phyloP scores from a whole-genome alignment of 2,888 invertebrate genomes.

The Parthenolecanium corni region DNA sequence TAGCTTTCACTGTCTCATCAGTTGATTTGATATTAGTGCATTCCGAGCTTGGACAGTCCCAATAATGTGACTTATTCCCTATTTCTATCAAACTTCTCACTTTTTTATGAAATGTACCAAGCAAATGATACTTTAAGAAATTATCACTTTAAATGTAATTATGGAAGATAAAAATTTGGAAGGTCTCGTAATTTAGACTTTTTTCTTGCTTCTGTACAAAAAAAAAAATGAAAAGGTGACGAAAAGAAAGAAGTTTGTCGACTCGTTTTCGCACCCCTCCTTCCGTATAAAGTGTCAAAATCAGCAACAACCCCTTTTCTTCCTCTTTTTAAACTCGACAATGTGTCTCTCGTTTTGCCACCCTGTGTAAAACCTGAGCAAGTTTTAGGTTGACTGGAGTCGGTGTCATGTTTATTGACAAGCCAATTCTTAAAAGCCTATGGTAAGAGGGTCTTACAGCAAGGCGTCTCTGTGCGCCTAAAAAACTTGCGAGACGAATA shows the following conservation, averaged over 20 bases:
- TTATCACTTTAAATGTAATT: too few species aligned
- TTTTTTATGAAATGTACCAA: too few species aligned
- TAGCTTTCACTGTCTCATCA: too few species aligned
- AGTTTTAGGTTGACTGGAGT: constrained; percentile 25
- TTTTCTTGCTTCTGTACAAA: too few species aligned
- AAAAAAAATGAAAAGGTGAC: constrained; percentile 3
- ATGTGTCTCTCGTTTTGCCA: neutral
- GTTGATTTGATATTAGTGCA: too few species aligned
- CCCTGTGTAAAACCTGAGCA: neutral
- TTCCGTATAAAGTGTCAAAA: constrained; percentile 23
- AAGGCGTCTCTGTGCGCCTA: constrained; percentile 26
- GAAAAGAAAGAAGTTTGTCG: constrained; percentile 9
- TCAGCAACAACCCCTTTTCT: constrained; percentile 26
- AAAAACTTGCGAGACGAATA: constrained; percentile 29
- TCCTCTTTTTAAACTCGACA: neutral
- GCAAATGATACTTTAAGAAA: too few species aligned
- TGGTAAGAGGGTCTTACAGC: constrained; percentile 22
- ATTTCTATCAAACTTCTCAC: too few species aligned
- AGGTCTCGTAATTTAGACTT: constrained; percentile 3
- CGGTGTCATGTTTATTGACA: constrained; percentile 33
- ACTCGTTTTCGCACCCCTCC: constrained; percentile 9
- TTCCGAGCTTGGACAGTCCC: too few species aligned
- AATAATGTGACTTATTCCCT: too few species aligned
- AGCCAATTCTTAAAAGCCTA: constrained; percentile 31
- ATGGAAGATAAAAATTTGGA: too few species aligned